A percentile compares a stretch with the other conserved stretches of the same genome.
phyloP scores from a whole-genome alignment of 1,140 invertebrate species.

The Pollicipes pollicipes region DNA sequence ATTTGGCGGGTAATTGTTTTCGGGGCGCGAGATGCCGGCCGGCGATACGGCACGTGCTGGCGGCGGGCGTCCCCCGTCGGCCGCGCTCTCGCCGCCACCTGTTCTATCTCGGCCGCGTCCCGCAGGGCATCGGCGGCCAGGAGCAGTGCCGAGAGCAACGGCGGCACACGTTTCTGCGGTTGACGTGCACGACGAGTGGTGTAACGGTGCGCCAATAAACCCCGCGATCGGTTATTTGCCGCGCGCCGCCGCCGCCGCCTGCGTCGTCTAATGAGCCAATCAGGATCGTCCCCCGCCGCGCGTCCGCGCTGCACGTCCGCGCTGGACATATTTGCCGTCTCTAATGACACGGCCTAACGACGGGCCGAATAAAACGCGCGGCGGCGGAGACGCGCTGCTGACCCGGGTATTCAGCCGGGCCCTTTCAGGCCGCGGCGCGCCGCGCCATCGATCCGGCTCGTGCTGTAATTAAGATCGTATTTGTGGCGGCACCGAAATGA shows the following conservation, averaged over 20 bases:
- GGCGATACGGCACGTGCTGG: background rate
- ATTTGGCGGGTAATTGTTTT: conserved; percentile 2
- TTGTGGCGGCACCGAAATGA: background rate
- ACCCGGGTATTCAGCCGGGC: no score
- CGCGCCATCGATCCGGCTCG: background rate
- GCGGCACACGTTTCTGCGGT: no score
- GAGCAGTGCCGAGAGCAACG: no score
- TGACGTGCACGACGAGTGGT: no score
- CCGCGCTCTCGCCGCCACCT: background rate
- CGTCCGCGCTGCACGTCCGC: background rate
- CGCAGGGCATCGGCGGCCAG: no score
- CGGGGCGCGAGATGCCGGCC: background rate
- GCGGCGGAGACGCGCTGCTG: no score
- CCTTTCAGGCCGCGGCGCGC: background rate
- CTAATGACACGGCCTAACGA: background rate
- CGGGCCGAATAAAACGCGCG: background rate
- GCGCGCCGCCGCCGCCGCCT: no score
- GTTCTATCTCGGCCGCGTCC: background rate
- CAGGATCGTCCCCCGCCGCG: background rate
- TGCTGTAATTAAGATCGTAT: background rate
- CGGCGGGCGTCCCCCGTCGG: no score
- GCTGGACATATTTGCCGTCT: background rate
- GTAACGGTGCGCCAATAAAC: background rate
- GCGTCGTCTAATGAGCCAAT: background rate
- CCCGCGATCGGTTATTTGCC: no score